Evolutionary conservation across 2,797 vertebrate genomes (phyloP).

Genomic region (Channa striata): DNA sequence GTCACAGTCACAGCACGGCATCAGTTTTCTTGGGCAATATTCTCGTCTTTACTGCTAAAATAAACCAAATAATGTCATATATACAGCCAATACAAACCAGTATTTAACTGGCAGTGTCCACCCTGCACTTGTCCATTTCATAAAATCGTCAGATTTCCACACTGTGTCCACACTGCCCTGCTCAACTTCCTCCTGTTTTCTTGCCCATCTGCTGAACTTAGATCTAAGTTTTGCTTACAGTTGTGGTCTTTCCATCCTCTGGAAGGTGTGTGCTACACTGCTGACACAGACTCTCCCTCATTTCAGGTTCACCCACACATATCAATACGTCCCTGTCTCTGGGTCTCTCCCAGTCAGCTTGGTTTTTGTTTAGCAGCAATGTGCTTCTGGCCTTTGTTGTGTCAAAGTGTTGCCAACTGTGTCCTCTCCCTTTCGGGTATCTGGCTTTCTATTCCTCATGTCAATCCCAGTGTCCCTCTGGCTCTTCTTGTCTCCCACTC

Average conservation of each 20-base stretch:
- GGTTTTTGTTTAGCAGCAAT: conserved; percentile 34
- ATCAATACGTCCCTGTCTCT: conserved; percentile 32
- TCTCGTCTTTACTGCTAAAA: conserved; percentile 12
- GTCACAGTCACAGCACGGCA: conserved; percentile 39
- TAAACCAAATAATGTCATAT: background rate
- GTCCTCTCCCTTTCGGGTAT: conserved; percentile 43
- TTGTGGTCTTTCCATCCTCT: conserved; percentile 44
- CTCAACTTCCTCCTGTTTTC: conserved; percentile 2
- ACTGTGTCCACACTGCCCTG: background rate
- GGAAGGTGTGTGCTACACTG: conserved; percentile 33
- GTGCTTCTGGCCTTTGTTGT: conserved; percentile 59
- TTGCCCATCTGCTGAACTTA: conserved; percentile 48
- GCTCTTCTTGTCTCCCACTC: conserved; percentile 21
- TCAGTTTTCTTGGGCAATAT: background rate
- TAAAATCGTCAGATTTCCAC: background rate
- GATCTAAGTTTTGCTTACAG: conserved; percentile 39
- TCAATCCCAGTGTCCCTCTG: conserved; percentile 38
- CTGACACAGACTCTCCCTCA: conserved; percentile 41
- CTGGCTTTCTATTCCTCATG: conserved; percentile 27
- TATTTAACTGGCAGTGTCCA: background rate
- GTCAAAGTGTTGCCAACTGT: conserved; percentile 62
- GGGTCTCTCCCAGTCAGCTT: conserved; percentile 16
- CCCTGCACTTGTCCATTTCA: background rate
- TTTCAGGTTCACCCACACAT: conserved; percentile 28
- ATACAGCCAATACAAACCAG: background rate